phyloP scores from a whole-genome alignment of 23 tunicate species.

The Clavelina lepadiformis region DNA sequence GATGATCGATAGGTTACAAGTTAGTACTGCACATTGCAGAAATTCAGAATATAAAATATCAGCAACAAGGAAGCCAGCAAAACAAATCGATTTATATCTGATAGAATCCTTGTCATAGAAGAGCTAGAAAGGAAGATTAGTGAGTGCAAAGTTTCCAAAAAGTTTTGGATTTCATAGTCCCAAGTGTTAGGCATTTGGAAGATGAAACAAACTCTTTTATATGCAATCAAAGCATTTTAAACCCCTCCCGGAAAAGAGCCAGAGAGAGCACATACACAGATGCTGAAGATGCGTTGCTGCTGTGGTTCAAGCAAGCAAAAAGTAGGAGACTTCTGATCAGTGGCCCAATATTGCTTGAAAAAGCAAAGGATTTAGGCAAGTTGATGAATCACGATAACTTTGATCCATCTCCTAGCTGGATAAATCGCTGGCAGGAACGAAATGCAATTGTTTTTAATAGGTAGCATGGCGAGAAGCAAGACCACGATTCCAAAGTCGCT shows the following conservation, averaged over 20 bases:
- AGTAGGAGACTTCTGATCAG: neutral
- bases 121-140: neutral
- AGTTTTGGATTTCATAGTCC: neutral
- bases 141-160: neutral
- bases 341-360: slow-evolving; percentile 3
- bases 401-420: neutral
- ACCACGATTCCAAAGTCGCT: neutral
- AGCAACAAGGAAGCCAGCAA: no score
- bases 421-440: neutral
- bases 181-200: neutral
- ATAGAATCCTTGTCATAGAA: neutral
- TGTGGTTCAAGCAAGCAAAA: no score
- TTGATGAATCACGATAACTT: neutral
- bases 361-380: no score
- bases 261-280: neutral
- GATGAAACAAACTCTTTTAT: neutral
- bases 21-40: no score
- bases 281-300: neutral
- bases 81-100: neutral
- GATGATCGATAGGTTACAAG: no score
- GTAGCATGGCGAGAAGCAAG: slow-evolving; percentile 1
- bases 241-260: neutral
- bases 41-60: no score
- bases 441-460: slow-evolving; percentile 1
- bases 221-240: neutral